Conservation (phyloP, 2,113 vertebrate species). For the Sprattus sprattus region DNA sequence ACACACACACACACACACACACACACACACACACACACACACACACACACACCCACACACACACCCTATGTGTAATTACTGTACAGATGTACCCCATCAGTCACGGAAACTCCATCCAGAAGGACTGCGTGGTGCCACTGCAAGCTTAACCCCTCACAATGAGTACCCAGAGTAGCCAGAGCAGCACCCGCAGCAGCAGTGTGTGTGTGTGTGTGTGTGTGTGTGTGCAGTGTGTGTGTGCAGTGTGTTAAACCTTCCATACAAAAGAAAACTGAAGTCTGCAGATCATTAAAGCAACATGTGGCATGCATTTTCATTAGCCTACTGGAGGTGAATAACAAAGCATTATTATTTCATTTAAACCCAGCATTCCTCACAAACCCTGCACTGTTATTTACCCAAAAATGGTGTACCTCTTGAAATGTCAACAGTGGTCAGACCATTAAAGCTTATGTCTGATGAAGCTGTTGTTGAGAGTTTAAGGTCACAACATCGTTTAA, state of each 20-base stretch:
- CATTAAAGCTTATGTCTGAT: not conserved
- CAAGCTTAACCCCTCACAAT: not conserved
- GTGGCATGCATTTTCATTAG: slow-evolving; percentile 31
- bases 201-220: too few species aligned
- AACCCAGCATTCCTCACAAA: not conserved
- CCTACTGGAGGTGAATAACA: slow-evolving; percentile 5
- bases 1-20: too few species aligned
- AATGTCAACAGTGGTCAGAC: not conserved
- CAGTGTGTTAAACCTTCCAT: not conserved
- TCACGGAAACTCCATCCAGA: not conserved
- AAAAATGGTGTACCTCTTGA: not conserved
- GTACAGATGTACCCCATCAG: not conserved
- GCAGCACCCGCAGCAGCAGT: too few species aligned
- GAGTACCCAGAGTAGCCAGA: too few species aligned
- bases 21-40: too few species aligned
- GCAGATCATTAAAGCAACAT: slow-evolving; percentile 19
- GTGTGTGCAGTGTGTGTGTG: too few species aligned
- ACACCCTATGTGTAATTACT: not conserved
- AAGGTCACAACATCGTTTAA: not conserved
- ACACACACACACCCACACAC: too few species aligned
- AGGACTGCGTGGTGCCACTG: not conserved
- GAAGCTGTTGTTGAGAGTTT: not conserved
- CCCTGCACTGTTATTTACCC: not conserved
- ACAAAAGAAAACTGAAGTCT: slow-evolving; percentile 22
- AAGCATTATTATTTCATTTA: slow-evolving; percentile 4